Conservation (phyloP, 1,140 invertebrate genomes). For the Drosophila rufa region DNA sequence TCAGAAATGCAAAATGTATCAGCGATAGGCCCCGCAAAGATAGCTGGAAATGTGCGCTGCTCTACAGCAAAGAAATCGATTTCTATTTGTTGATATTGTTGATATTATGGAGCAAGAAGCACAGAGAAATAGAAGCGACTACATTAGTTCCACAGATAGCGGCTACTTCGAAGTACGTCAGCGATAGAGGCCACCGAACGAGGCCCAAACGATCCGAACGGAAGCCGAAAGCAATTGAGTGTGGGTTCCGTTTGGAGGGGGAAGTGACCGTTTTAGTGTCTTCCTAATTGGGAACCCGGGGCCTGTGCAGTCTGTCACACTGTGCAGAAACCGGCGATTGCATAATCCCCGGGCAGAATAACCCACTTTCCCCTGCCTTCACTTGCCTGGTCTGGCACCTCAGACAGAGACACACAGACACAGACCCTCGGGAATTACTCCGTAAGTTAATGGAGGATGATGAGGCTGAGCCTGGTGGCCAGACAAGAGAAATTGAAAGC, state of each 20-base stretch:
- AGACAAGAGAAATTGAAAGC: slow-evolving; percentile 68
- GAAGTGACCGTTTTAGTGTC: slow-evolving; percentile 56
- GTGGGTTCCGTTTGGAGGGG: slow-evolving; percentile 11
- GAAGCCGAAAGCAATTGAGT: slow-evolving; percentile 49
- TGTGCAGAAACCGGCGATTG: slow-evolving; percentile 48
- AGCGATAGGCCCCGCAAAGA: slow-evolving; percentile 43
- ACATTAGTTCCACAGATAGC: slow-evolving; percentile 33
- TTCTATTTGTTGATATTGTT: slow-evolving; percentile 45
- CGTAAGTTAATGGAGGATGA: slow-evolving; percentile 51
- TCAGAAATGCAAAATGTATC: slow-evolving; percentile 60
- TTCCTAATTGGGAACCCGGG: slow-evolving; percentile 61
- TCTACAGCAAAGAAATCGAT: slow-evolving; percentile 48
- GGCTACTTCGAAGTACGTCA: slow-evolving; percentile 21
- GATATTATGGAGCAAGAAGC: slow-evolving; percentile 34
- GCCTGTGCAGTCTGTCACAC: slow-evolving; percentile 34
- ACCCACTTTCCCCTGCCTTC: slow-evolving; percentile 30
- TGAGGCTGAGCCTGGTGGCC: slow-evolving; percentile 17
- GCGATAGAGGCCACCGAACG: neutral
- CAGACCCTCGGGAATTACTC: slow-evolving; percentile 21
- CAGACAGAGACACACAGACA: slow-evolving; percentile 32
- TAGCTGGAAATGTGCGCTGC: slow-evolving; percentile 35
- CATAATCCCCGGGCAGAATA: slow-evolving; percentile 51
- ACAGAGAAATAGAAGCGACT: slow-evolving; percentile 21
- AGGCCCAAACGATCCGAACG: slow-evolving; percentile 30
- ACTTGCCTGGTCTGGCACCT: slow-evolving; percentile 70